These are phyloP conservation scores for Chauna torquata DNA, from an alignment of 2,113 vertebrate genomes.

Conservation along the genomic window DNA sequence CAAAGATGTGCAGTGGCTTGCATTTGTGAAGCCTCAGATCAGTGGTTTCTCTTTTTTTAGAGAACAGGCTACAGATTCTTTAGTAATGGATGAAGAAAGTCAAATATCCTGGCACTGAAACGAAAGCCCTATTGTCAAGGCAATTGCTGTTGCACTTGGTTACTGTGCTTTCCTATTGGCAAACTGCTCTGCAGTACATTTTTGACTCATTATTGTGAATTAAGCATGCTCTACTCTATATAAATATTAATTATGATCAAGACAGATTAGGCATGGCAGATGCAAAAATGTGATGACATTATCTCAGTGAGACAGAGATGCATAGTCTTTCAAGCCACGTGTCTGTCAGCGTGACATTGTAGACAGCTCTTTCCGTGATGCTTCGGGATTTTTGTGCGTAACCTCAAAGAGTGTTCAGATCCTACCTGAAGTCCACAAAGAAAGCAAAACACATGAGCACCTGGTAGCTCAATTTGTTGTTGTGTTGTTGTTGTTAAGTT, in stretches of 20 bases:
- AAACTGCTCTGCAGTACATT: not conserved
- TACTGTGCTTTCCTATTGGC: not conserved
- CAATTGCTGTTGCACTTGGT: not conserved
- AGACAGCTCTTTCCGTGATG: not conserved
- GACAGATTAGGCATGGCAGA: not conserved
- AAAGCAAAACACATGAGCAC: not conserved
- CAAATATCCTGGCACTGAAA: not conserved
- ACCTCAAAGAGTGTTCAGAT: not conserved
- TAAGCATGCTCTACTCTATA: not conserved
- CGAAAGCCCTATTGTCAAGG: not conserved
- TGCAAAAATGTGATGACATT: not conserved
- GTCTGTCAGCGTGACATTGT: accelerated
- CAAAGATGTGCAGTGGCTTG: not conserved
- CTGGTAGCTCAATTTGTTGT: not conserved
- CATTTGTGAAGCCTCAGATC: not conserved
- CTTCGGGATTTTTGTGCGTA: accelerated
- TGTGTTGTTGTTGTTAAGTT: not conserved
- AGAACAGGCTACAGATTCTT: not conserved
- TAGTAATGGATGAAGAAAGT: not conserved
- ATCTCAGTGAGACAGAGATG: not conserved
- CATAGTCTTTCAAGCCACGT: not conserved
- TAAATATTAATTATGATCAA: not conserved
- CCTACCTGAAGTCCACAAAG: not conserved
- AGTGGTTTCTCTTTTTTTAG: not conserved
- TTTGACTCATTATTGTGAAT: not conserved